phyloP scores from a whole-genome alignment of 2,113 vertebrate genomes.

The Melanotaenia duboulayi region DNA sequence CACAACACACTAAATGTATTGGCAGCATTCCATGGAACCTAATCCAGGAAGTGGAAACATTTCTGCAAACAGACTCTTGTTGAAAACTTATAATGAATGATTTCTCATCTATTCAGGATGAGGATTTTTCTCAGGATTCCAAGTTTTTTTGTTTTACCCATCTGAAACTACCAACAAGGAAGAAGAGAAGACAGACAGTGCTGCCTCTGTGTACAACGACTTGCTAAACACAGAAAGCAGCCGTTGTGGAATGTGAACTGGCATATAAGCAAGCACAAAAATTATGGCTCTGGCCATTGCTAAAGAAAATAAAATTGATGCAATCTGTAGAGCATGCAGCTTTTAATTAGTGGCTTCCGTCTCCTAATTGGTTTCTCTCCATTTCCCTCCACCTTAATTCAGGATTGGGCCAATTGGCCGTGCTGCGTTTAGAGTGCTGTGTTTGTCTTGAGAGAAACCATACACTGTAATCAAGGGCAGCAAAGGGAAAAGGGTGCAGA shows the following conservation, averaged over 20 bases:
- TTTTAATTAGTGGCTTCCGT: constrained; percentile 86
- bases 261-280: constrained; percentile 64
- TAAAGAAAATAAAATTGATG: constrained; percentile 84
- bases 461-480: constrained; percentile 77
- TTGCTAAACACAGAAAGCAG: constrained; percentile 67
- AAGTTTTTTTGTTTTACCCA: constrained; percentile 56
- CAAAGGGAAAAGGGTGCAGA: constrained; percentile 20
- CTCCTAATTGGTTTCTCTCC: constrained; percentile 80
- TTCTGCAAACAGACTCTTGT: constrained; percentile 71
- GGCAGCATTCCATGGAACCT: constrained; percentile 68
- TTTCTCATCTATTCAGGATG: constrained; percentile 65
- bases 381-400: constrained; percentile 64
- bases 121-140: constrained; percentile 53
- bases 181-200: constrained; percentile 47
- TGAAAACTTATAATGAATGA: constrained; percentile 72
- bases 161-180: constrained; percentile 51
- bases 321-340: constrained; percentile 80
- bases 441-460: constrained; percentile 81
- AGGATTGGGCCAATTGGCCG: constrained; percentile 72
- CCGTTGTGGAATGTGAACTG: constrained; percentile 71
- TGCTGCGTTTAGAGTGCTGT: constrained; percentile 74
- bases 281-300: constrained; percentile 72
- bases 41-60: constrained; percentile 75
- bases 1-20: constrained; percentile 73
- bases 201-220: constrained; percentile 65